phyloP scores from a whole-genome alignment of 2,797 vertebrate genomes.

The Sparus aurata region DNA sequence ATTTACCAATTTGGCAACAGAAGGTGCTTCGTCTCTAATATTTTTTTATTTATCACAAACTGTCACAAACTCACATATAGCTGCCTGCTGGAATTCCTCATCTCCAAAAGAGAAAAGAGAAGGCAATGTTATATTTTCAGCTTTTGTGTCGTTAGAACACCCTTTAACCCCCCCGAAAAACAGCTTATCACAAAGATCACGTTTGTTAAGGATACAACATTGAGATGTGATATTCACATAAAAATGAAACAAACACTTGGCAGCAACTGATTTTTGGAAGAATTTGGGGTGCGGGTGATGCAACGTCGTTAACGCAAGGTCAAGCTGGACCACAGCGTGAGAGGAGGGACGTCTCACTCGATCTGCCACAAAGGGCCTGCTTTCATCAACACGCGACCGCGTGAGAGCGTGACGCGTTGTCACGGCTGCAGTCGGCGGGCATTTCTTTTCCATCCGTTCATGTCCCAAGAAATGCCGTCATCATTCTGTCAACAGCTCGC shows the following conservation, averaged over 20 bases:
- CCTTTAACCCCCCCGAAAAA: conserved; percentile 35
- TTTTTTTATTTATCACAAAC: conserved; percentile 60
- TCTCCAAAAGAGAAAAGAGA: conserved; percentile 66
- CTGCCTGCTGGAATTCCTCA: conserved; percentile 80
- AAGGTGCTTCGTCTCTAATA: conserved; percentile 76
- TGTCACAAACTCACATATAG: conserved; percentile 77
- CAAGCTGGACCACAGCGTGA: conserved; percentile 51
- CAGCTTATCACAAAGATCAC: conserved; percentile 75
- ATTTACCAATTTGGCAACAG: conserved; percentile 67
- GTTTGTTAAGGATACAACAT: conserved; percentile 76
- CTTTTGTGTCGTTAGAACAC: conserved; percentile 66
- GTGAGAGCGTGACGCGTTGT: conserved; percentile 7
- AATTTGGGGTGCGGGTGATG: conserved; percentile 53
- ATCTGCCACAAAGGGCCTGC: conserved; percentile 32
- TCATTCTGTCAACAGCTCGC: conserved; percentile 48
- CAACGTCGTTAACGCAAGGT: conserved; percentile 45
- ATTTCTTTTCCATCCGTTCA: conserved; percentile 49
- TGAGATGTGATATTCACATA: conserved; percentile 82
- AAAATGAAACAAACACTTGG: conserved; percentile 75
- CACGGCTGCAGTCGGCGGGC: conserved; percentile 60
- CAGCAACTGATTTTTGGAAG: conserved; percentile 76
- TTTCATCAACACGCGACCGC: conserved; percentile 37
- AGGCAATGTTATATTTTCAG: conserved; percentile 78
- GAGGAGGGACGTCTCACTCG: conserved; percentile 21
- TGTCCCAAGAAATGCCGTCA: conserved; percentile 63